Evolutionary conservation across 2,888 invertebrate species (phyloP).

Genomic region (Eristalis tenax): DNA sequence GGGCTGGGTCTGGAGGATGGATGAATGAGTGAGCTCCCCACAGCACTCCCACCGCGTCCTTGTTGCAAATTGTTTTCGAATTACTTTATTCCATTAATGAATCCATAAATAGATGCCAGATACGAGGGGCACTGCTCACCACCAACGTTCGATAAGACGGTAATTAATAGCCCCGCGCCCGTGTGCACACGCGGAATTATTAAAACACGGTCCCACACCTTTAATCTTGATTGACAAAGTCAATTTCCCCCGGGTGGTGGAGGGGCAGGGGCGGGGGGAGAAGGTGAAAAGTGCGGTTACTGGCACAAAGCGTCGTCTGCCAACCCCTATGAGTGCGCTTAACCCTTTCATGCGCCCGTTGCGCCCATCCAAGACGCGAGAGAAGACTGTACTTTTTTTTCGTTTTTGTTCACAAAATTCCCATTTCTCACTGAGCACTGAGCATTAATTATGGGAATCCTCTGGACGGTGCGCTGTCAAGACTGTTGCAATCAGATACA

Average conservation of each 20-base stretch:
- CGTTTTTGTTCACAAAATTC: too few species aligned
- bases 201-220: slow-evolving; percentile 38
- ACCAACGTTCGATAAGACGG: slow-evolving; percentile 53
- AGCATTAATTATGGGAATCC: slow-evolving; percentile 71
- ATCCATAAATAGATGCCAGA: slow-evolving; percentile 26
- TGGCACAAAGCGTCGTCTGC: slow-evolving; percentile 25
- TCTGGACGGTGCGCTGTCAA: slow-evolving; percentile 66
- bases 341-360: slow-evolving; percentile 57
- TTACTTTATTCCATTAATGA: slow-evolving; percentile 17
- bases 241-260: slow-evolving; percentile 44
- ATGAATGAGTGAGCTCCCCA: slow-evolving; percentile 19
- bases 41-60: background rate
- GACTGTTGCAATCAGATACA: slow-evolving; percentile 74
- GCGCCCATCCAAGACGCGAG: slow-evolving; percentile 33
- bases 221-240: slow-evolving; percentile 67
- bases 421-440: slow-evolving; percentile 37
- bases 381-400: slow-evolving; percentile 63
- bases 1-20: background rate
- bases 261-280: background rate
- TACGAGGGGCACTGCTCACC: slow-evolving; percentile 2
- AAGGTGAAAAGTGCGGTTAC: slow-evolving; percentile 68
- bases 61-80: slow-evolving; percentile 42
- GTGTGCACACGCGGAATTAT: slow-evolving; percentile 16
- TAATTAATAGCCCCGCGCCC: slow-evolving; percentile 59
- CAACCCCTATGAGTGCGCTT: slow-evolving; percentile 44